Evolutionary conservation across 2,888 invertebrate genomes (phyloP).

Genomic region (Ochropleura plecta): DNA sequence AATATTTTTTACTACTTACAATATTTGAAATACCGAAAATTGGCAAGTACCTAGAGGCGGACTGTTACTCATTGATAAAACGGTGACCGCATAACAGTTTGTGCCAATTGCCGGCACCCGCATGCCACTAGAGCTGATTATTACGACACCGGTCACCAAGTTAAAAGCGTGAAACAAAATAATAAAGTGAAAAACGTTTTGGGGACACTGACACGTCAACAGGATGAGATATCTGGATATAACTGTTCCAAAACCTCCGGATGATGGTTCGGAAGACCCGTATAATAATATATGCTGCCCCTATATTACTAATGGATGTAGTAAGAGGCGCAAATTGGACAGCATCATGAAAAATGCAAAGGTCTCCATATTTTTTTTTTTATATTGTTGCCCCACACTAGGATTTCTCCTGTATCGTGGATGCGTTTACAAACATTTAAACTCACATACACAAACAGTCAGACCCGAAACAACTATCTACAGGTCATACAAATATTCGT

Average conservation of each 20-base stretch:
- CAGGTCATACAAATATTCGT: no score
- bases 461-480: no score
- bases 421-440: no score
- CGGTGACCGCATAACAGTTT: slow-evolving; percentile 73
- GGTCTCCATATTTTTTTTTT: no score
- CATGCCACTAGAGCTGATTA: slow-evolving; percentile 67
- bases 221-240: slow-evolving; percentile 35
- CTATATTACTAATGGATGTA: not conserved
- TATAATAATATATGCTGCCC: not conserved
- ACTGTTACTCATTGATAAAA: slow-evolving; percentile 72
- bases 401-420: no score
- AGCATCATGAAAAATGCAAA: not conserved
- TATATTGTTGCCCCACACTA: no score
- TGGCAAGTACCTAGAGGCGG: slow-evolving; percentile 45
- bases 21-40: slow-evolving; percentile 47
- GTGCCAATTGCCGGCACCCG: slow-evolving; percentile 73
- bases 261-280: not conserved
- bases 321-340: slow-evolving; percentile 4
- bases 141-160: slow-evolving; percentile 64
- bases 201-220: slow-evolving; percentile 34
- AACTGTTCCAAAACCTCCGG: slow-evolving; percentile 10
- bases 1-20: slow-evolving; percentile 20
- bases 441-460: no score
- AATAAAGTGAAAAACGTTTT: slow-evolving; percentile 45
- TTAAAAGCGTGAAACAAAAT: slow-evolving; percentile 54